Evolutionary conservation across 2,797 vertebrate species (phyloP), one percentile per base, ranked within the genome.

Genomic region (Enteromius trimaculatus): DNA sequence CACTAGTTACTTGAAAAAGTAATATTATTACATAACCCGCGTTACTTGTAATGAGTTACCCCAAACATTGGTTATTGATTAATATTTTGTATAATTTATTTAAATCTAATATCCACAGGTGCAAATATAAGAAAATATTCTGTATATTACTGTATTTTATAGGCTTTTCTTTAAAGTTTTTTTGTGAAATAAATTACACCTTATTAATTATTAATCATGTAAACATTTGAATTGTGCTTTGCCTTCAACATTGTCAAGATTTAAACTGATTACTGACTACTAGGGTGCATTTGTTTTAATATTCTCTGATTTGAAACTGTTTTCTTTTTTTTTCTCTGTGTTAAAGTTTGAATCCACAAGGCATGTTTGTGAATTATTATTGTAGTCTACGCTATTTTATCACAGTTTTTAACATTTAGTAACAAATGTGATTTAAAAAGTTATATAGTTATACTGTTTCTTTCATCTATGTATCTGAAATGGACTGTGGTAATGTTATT

Each of bases 201-300:
- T 31, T 1, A 64, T 29, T 31, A 16, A 64, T 23, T 11, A 68
- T 13, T 37, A 39, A 68, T n/a, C 13, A 39, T 39, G 4, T n/a
- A 39, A 44, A 69, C 39, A 70, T 71, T 29, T 47, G 14, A 71
- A 70, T 44, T 71, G 14, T 26, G 68, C 42, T 71, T 23, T 29
- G 8, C 42, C 14, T 23, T 70, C 6, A 44, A 26, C n/a, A 16
- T 47, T 44, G n/a, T 26, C 13, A 44, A 7, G 21, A 42, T 23
- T 42, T 23, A 69, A 44, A 70, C 3, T 16, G n/a, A 23, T 44
- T 69, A 70, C 3, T 16, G n/a, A 23, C 26, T 69, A 21, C 21
- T 42, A 6, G 7, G 42, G 6, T 29, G 14, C 17, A 0, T 71
- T 47, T 47, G 3, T 47, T 71, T 49, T 17, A 29, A 26, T 47